Evolutionary conservation across 2,888 invertebrate genomes (phyloP).

Genomic region (Enchytraeus crypticus): DNA sequence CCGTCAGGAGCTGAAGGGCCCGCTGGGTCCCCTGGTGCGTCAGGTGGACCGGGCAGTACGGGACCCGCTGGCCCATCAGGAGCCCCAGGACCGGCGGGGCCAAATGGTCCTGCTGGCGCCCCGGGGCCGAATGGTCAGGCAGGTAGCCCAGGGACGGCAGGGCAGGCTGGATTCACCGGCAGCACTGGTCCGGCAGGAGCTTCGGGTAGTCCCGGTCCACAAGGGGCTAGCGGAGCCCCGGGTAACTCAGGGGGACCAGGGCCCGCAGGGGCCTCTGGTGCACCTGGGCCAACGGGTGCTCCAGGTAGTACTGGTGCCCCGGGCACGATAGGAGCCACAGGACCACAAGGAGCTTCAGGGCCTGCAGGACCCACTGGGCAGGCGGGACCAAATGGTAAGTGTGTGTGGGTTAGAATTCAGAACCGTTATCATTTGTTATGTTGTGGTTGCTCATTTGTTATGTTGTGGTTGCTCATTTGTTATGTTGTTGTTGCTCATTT

Average conservation of each 20-base stretch:
- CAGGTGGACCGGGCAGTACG: too few relatives aligned
- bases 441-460: too few relatives aligned
- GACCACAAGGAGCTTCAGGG: constrained; percentile 11
- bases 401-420: too few relatives aligned
- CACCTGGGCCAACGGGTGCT: background rate
- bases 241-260: background rate
- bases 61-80: too few relatives aligned
- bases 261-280: background rate
- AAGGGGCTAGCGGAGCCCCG: background rate
- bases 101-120: background rate
- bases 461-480: too few relatives aligned
- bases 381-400: background rate
- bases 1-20: background rate
- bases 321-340: constrained; percentile 10
- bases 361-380: constrained; percentile 13
- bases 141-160: background rate
- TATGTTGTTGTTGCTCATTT: too few relatives aligned
- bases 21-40: too few relatives aligned
- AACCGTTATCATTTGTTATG: too few relatives aligned
- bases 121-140: background rate
- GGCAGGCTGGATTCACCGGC: background rate
- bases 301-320: constrained; percentile 1
- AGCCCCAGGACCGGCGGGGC: too few relatives aligned
- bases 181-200: background rate
- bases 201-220: background rate